Base-by-base conservation (phyloP, 1,140 invertebrate species). In the Melitaea cinxia region DNA sequence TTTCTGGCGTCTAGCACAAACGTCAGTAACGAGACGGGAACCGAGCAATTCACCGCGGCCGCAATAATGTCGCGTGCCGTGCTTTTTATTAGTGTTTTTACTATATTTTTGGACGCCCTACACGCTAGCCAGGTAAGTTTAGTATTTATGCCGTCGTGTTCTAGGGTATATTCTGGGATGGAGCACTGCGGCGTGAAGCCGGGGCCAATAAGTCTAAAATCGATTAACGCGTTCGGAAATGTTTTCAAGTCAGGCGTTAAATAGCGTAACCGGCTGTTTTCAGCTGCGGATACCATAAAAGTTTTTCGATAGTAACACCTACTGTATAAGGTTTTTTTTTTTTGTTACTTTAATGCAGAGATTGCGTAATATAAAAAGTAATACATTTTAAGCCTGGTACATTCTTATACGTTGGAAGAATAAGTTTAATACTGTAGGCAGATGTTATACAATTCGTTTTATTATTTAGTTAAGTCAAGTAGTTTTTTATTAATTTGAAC, bases 71-170 rank as follows among this genome's bases (percentile, higher is more conserved):
- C 85, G 88, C 88, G 88, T 77, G 88, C 82, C 88, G 88, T 85
- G 78, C 82, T 90, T 78, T 88, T 88, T 83, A 85, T 90, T 79
- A 85, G 87, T 90, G 87, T 90, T 81, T 90, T 88, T 88, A 85
- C 84, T 73, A 83, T 90, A 86, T 82, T 90, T 82, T 85, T 88
- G 84, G 85, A 88, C 76, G 87, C 82, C 75, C 84, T 90, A 56
- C 79, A 88, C 63, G 87, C 87, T 64, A 84, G 85, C 77, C 88
- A 90, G 88, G 88, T 90, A 83, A 86, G 88, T 71, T 58, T 64
- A 69, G 23, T 19, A 33, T 59, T 53, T 69, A 62, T 65, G 50
- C 4, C n/a, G 21, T 45, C 37, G 57, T 62, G 55, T 73, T 78
- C 53, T 70, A 69, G 57, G 35, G 37, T 28, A 14, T 19, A 45